Evolutionary conservation across 1,140 invertebrate genomes (phyloP).

Genomic region (Caenorhabditis remanei): DNA sequence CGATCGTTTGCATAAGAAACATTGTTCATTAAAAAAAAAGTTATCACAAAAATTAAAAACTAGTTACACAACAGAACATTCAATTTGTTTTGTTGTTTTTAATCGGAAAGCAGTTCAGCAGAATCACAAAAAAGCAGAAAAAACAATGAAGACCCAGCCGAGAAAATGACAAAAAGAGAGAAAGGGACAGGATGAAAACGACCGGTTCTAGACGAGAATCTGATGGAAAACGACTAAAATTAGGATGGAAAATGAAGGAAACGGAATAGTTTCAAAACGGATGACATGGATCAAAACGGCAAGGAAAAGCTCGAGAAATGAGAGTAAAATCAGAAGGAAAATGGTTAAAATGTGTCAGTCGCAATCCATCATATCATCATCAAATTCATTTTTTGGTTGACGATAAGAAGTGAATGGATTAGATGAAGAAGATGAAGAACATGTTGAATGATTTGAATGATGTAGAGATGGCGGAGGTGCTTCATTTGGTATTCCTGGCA

Average conservation of each 20-base stretch:
- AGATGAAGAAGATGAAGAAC: slow-evolving; percentile 38
- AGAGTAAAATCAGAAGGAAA: background rate
- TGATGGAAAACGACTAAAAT: background rate
- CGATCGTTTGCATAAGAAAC: no score
- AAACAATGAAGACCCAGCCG: background rate
- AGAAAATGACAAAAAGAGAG: slow-evolving; percentile 29
- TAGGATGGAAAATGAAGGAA: background rate
- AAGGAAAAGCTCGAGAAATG: background rate
- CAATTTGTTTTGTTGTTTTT: background rate
- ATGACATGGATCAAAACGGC: slow-evolving; percentile 7
- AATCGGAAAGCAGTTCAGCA: slow-evolving; percentile 13
- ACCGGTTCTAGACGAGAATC: slow-evolving; percentile 50
- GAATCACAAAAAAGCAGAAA: slow-evolving; percentile 41
- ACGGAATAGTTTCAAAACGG: background rate
- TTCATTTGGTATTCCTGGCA: background rate
- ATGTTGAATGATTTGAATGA: slow-evolving; percentile 44
- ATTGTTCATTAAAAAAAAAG: background rate
- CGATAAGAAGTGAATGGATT: slow-evolving; percentile 41
- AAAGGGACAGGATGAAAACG: background rate
- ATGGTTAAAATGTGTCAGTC: background rate
- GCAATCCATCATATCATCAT: slow-evolving; percentile 51
- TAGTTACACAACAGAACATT: no score
- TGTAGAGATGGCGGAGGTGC: background rate
- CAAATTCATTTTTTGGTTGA: slow-evolving; percentile 38
- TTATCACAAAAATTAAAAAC: background rate